Base-by-base conservation (phyloP, 1,140 invertebrate species). In the Heliconius eleuchia region DNA sequence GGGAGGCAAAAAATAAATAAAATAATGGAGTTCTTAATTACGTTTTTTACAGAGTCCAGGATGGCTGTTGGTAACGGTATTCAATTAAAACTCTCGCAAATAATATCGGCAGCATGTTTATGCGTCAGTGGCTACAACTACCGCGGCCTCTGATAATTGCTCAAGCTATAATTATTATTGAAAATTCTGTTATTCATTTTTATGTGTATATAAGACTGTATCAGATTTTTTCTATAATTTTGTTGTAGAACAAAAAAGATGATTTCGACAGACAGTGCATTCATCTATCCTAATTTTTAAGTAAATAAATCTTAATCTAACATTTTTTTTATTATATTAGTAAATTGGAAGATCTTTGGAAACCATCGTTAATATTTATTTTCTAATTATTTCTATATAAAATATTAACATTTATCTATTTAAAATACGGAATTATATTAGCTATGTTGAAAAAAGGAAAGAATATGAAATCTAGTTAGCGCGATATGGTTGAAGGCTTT, bases 81-180 rank as follows among this genome's bases (percentile, higher is more conserved):
- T 84, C 82, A 87, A 88, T 88, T 89, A 87, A 87, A 85, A 82
- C 83, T 16, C 52, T 23, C 60, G 83, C 74, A 73, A 84, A 86
- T 88, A 88, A 89, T 85, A 86, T 84, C 83, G 76, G 52, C 80
- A 82, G 73, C 81, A 71, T 79, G 81, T 88, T 86, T 83, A 83
- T 84, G 83, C 79, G 74, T 80, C 80, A 83, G 78, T 80, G 83
- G 76, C 1, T 46, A 37, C 42, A 42, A 66, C 57, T 66, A 66
- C 57, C 57, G 57, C 57, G 8, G 11, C 57, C 57, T 2, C 9
- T 1, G 11, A 5, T 66, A 66, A 66, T 66, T 66, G 60, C 23
- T 13, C 60, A 13, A 66, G 16, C 19, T 52, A 52, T 19, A 52
- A 52, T 57, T 30, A 66, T 30, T 66, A 66, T 66, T 66, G 11